Evolutionary conservation across 2,888 invertebrate genomes (phyloP).

Genomic region (Tridacna gigas): DNA sequence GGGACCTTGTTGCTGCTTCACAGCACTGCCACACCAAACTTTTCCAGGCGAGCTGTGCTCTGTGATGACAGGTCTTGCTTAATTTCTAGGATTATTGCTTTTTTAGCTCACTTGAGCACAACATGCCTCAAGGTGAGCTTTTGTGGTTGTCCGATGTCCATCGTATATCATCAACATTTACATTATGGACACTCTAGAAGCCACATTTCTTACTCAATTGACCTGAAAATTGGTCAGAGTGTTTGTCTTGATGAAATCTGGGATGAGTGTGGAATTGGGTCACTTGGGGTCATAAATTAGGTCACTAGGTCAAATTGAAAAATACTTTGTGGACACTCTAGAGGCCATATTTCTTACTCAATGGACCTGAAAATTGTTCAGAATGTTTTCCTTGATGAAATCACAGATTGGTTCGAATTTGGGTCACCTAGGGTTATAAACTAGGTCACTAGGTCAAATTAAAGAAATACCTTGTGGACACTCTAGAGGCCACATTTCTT

Average conservation of each 20-base stretch:
- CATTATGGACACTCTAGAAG: not conserved
- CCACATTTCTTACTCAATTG: not conserved
- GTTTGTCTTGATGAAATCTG: not conserved
- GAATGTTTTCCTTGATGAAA: too few relatives aligned
- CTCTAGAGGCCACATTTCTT: too few relatives aligned
- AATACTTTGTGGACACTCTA: not conserved
- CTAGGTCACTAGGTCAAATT: too few relatives aligned
- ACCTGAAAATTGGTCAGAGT: not conserved
- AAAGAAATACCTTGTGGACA: too few relatives aligned
- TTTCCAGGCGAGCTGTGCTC: too few relatives aligned
- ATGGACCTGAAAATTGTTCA: not conserved
- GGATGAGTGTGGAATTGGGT: not conserved
- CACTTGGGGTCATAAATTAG: not conserved
- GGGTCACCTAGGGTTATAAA: too few relatives aligned
- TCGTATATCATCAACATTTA: not conserved
- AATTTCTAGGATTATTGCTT: too few relatives aligned
- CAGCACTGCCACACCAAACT: too few relatives aligned
- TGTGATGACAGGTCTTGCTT: too few relatives aligned
- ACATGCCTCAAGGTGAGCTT: not conserved
- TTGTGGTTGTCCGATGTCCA: not conserved
- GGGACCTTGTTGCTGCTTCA: too few relatives aligned
- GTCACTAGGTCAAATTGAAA: not conserved
- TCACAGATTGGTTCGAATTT: too few relatives aligned
- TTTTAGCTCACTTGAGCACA: conserved; percentile 13
- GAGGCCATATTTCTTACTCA: not conserved